Conservation (phyloP, 2,888 invertebrate species). For the Eurois occulta region DNA sequence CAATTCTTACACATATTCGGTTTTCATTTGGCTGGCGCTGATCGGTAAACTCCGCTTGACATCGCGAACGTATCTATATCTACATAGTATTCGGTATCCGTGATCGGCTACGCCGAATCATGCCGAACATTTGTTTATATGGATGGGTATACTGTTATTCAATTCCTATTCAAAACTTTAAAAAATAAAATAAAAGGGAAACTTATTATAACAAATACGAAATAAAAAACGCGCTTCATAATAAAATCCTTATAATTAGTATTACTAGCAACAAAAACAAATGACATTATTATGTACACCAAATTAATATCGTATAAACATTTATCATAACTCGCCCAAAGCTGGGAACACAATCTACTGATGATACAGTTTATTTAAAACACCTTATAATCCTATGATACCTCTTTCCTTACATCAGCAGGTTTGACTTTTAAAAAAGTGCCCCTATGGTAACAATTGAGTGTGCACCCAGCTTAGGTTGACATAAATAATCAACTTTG, state of each 20-base stretch:
- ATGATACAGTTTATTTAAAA: slow-evolving; percentile 1
- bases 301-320: slow-evolving; percentile 67
- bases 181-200: not conserved
- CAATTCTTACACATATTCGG: not conserved
- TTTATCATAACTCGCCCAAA: slow-evolving; percentile 62
- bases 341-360: slow-evolving; percentile 53
- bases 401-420: not conserved
- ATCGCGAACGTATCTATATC: not conserved
- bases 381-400: slow-evolving; percentile 1
- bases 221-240: slow-evolving; percentile 60
- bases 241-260: slow-evolving; percentile 70
- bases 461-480: slow-evolving; percentile 49
- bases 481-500: slow-evolving; percentile 60
- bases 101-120: not conserved
- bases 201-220: not conserved
- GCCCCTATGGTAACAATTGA: slow-evolving; percentile 7
- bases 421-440: slow-evolving; percentile 6
- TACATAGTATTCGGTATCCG: not conserved
- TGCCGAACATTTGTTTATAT: not conserved
- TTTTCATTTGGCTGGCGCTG: not conserved
- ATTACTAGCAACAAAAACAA: slow-evolving; percentile 72
- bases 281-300: slow-evolving; percentile 74
- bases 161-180: not conserved
- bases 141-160: not conserved
- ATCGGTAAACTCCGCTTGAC: not conserved